phyloP scores from a whole-genome alignment of 2,888 invertebrate genomes.

The Apodemia duryi region DNA sequence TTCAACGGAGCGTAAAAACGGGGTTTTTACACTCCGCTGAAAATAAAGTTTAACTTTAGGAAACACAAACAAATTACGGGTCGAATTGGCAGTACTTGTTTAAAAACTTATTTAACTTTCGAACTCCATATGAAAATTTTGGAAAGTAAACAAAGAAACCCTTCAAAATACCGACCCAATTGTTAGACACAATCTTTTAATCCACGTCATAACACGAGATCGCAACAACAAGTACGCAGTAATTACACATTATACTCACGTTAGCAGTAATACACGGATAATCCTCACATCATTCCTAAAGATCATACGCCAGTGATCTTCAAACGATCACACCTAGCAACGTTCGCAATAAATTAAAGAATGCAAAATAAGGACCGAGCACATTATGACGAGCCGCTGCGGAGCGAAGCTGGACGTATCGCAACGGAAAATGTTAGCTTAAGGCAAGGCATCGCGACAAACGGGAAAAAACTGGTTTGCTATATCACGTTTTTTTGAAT shows the following conservation, averaged over 20 bases:
- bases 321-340: not conserved
- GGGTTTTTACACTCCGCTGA: too few species aligned
- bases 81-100: not conserved
- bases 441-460: too few species aligned
- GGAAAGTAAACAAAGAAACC: not conserved
- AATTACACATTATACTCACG: not conserved
- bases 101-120: not conserved
- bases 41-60: not conserved
- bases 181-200: not conserved
- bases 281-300: not conserved
- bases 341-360: not conserved
- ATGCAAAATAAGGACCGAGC: too few species aligned
- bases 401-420: too few species aligned
- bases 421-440: too few species aligned
- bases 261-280: constrained; percentile 2
- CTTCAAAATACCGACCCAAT: not conserved
- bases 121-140: not conserved
- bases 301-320: not conserved
- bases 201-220: not conserved
- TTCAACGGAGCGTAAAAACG: too few species aligned
- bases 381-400: too few species aligned
- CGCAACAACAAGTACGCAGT: not conserved
- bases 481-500: too few species aligned
- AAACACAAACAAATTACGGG: not conserved
- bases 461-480: too few species aligned